phyloP scores from a whole-genome alignment of 2,888 invertebrate genomes.

The Amiota mariae region DNA sequence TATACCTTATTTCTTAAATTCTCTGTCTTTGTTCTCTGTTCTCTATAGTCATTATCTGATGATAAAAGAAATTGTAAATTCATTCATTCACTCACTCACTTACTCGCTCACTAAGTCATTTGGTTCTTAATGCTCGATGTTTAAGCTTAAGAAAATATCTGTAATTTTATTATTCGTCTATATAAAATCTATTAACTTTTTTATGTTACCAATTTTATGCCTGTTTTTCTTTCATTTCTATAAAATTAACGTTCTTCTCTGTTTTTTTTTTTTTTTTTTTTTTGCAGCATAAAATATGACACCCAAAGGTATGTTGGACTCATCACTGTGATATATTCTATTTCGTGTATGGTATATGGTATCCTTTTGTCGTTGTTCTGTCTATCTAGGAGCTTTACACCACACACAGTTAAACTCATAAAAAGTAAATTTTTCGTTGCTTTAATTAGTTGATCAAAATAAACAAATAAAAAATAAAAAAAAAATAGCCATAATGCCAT shows the following conservation, averaged over 20 bases:
- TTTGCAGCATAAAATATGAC: constrained; percentile 23
- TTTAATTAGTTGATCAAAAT: constrained; percentile 11
- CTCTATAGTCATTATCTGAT: no score
- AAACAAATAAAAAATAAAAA: no score
- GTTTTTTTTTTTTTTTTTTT: no score
- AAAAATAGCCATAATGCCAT: no score
- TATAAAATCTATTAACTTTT: constrained; percentile 10
- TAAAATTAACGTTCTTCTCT: constrained; percentile 9
- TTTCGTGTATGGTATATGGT: no score
- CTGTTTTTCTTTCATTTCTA: neutral
- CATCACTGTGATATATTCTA: no score
- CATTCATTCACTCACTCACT: no score
- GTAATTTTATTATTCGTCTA: constrained; percentile 10
- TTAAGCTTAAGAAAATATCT: neutral
- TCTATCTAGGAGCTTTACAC: neutral
- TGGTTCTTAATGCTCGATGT: neutral
- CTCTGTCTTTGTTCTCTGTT: no score
- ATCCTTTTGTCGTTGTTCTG: neutral
- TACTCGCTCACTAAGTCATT: neutral
- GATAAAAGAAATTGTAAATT: no score
- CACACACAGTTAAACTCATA: neutral
- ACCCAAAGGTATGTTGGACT: constrained; percentile 22
- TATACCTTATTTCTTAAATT: no score
- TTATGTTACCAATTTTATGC: constrained; percentile 2
- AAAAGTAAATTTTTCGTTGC: constrained; percentile 2